Evolutionary conservation across 2,888 invertebrate genomes (phyloP), one percentile per base, ranked within the genome.

Genomic region (Calameuta pallipes): DNA sequence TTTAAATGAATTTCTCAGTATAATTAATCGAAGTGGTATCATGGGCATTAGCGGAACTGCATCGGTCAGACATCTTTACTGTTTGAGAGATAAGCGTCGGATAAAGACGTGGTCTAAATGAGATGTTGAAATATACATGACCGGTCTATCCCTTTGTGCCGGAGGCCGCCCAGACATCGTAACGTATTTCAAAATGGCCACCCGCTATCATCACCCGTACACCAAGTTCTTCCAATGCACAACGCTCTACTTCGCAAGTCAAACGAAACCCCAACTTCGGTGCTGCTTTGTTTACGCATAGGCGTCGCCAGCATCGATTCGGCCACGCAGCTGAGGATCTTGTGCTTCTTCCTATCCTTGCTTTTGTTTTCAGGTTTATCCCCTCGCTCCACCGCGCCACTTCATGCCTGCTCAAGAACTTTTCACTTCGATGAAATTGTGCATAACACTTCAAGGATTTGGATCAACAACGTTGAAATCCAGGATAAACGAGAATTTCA

Each of bases 121-220:
- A 79, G 79, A 79, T 76, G 79, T 79, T 79, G 76, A 76, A 79
- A 79, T 76, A 76, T 71, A 79, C 76, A 74, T 76, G 74, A 33
- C 12, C 74, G 69, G 70, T 56, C 73, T 78, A 76, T 76, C 69
- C 79, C 76, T 76, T 79, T 79, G 76, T 76, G 41, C 76, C 73
- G 33, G 34, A 33, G 35, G 34, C 74, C 35, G 74, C 23, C 36
- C 34, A 13, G 75, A 69, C 75, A 15, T 68, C 75, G 9, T 68
- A 41, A 15, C 33, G 74, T 30, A 75, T 56, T 68, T 68, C 75
- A 68, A 37, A 33, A 75, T 36, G 36, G 74, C 74, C 36, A 74
- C 74, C 36, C 71, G 71, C 36, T 36, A 74, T 36, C 33, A 74
- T 30, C 36, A 37, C 36, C 23, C 4, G 30, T 71, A 30, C 4